Percentiles rank a stretch among this genome's conserved stretches.
These are phyloP conservation scores for Palloptera scutellata DNA, from an alignment of 2,888 invertebrate genomes.

Conservation along the genomic window DNA sequence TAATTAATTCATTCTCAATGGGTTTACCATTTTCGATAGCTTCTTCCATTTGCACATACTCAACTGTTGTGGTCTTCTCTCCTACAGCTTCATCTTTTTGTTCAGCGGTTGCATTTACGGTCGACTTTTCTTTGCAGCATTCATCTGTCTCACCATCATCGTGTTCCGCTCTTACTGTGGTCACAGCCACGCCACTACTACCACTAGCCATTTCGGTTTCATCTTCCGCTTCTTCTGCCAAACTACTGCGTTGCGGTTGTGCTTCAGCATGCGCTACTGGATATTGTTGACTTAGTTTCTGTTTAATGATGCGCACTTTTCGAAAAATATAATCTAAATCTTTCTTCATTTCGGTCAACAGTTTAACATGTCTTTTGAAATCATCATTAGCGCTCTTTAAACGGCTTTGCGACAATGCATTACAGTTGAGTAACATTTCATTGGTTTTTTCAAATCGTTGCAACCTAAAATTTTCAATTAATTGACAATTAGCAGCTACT, in stretches of 20 bases:
- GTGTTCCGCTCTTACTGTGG: constrained; percentile 44
- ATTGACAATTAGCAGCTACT: neutral
- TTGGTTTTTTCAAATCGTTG: constrained; percentile 98
- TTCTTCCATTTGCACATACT: constrained; percentile 65
- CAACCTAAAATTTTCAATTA: constrained; percentile 70
- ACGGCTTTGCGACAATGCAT: constrained; percentile 88
- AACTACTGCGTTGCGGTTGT: constrained; percentile 62
- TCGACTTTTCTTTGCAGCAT: constrained; percentile 16
- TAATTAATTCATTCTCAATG: constrained; percentile 61
- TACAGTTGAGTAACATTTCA: constrained; percentile 98
- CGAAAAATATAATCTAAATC: constrained; percentile 95
- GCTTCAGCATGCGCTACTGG: constrained; percentile 74
- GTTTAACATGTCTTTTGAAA: constrained; percentile 88
- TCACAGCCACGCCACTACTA: constrained; percentile 34
- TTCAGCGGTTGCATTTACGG: neutral
- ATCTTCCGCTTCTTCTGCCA: constrained; percentile 66
- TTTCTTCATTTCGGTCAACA: constrained; percentile 89
- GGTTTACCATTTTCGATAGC: constrained; percentile 62
- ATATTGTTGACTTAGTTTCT: constrained; percentile 78
- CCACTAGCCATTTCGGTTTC: constrained; percentile 60
- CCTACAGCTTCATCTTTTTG: constrained; percentile 20
- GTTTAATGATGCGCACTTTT: constrained; percentile 84
- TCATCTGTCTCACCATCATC: constrained; percentile 60
- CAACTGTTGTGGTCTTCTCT: constrained; percentile 56
- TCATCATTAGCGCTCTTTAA: constrained; percentile 86